Evolutionary conservation across 2,888 invertebrate species (phyloP).

Genomic region (Aleiodes leptofemur): DNA sequence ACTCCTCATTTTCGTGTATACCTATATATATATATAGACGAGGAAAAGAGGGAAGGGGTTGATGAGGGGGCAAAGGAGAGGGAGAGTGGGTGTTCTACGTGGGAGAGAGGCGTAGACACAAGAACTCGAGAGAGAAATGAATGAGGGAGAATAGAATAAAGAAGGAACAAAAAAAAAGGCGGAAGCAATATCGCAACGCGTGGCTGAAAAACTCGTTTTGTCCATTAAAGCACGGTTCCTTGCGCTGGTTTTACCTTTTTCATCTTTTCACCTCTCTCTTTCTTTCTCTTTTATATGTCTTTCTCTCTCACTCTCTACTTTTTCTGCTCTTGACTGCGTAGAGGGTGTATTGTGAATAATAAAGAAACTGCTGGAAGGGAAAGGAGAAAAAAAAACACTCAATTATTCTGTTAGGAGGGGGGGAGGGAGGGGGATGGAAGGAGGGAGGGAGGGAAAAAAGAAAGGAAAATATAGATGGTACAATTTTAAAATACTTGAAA

Average conservation of each 20-base stretch:
- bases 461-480: constrained; percentile 28
- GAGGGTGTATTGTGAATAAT: constrained; percentile 28
- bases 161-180: constrained; percentile 55
- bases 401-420: constrained; percentile 29
- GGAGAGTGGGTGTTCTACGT: constrained; percentile 31
- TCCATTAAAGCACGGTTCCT: constrained; percentile 68
- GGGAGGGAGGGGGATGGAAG: no score
- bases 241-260: constrained; percentile 43
- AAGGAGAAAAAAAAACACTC: constrained; percentile 21
- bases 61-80: no score
- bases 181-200: constrained; percentile 68
- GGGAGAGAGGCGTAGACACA: constrained; percentile 30
- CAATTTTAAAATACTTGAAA: constrained; percentile 23
- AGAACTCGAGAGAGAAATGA: constrained; percentile 28
- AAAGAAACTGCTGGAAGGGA: constrained; percentile 25
- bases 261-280: constrained; percentile 37
- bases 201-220: constrained; percentile 70
- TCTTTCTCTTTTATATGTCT: neutral
- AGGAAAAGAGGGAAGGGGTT: no score
- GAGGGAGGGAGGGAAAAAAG: neutral
- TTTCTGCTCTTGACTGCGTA: constrained; percentile 25
- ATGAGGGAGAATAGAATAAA: constrained; percentile 30
- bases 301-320: neutral
- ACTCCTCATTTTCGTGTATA: constrained; percentile 18
- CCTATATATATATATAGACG: neutral